Conservation (phyloP, 2,888 invertebrate species). For the Aspidiotus destructor region DNA sequence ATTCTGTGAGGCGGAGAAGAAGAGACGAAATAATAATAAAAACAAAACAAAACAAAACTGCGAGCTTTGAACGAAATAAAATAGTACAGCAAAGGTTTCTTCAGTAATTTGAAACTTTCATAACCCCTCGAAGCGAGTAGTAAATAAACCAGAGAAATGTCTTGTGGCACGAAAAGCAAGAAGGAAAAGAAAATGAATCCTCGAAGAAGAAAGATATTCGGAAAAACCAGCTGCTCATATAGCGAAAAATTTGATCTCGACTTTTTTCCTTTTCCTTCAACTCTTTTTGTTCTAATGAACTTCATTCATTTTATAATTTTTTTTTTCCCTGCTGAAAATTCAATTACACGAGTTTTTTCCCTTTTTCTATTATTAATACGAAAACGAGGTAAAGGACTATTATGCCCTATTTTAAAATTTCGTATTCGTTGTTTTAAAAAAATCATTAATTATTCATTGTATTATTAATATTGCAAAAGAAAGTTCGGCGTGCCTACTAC, state of each 20-base stretch:
- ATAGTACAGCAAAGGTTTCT: slow-evolving; percentile 25
- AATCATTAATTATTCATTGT: slow-evolving; percentile 1
- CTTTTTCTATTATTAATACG: neutral
- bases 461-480: too few relatives aligned
- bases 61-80: slow-evolving; percentile 24
- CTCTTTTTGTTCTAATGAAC: slow-evolving; percentile 27
- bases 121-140: slow-evolving; percentile 28
- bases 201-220: too few relatives aligned
- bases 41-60: slow-evolving; percentile 9
- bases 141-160: slow-evolving; percentile 28
- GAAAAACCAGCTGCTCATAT: slow-evolving; percentile 22
- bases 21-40: slow-evolving; percentile 7
- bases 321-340: slow-evolving; percentile 6
- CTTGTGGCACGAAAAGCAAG: slow-evolving; percentile 14
- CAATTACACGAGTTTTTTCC: slow-evolving; percentile 16
- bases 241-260: slow-evolving; percentile 16
- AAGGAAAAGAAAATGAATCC: too few relatives aligned
- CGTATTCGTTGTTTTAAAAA: neutral
- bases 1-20: neutral
- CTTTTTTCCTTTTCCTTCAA: slow-evolving; percentile 17
- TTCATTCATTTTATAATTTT: slow-evolving; percentile 29
- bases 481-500: too few relatives aligned
- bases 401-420: neutral
- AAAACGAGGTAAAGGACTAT: neutral
- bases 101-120: slow-evolving; percentile 29